These are phyloP conservation scores for Porites evermanni DNA, from an alignment of 92 coral and sea anemone genomes.

Conservation along the genomic window DNA sequence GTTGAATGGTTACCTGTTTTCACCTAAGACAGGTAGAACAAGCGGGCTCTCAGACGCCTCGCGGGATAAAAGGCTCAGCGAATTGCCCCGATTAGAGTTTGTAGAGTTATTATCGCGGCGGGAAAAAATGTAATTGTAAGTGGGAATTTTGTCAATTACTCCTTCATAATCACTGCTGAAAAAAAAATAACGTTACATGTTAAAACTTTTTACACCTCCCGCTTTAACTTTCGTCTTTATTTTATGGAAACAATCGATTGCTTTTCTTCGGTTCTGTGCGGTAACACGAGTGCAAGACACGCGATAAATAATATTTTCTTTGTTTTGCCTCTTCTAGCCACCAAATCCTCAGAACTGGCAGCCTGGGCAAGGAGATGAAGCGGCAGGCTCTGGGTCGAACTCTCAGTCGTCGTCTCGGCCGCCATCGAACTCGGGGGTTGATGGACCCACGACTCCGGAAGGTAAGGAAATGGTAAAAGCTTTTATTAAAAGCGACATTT, in stretches of 20 bases:
- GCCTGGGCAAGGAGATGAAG: slow-evolving; percentile 79
- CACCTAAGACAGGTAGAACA: slow-evolving; percentile 55
- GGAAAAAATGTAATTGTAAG: slow-evolving; percentile 47
- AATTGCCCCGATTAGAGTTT: slow-evolving; percentile 20
- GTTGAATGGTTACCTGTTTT: slow-evolving; percentile 48
- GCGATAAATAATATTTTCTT: slow-evolving; percentile 72
- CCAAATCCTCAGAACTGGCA: slow-evolving; percentile 87
- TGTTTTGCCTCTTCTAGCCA: slow-evolving; percentile 60
- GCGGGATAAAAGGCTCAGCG: slow-evolving; percentile 13
- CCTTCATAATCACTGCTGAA: slow-evolving; percentile 64
- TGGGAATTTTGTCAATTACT: slow-evolving; percentile 72
- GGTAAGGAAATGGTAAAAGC: slow-evolving; percentile 79
- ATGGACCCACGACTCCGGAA: slow-evolving; percentile 96
- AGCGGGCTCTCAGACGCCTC: slow-evolving; percentile 53
- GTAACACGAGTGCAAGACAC: slow-evolving; percentile 77
- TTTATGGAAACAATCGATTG: slow-evolving; percentile 76
- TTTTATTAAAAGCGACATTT: slow-evolving; percentile 93
- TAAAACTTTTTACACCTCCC: slow-evolving; percentile 62
- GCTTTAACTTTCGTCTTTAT: slow-evolving; percentile 89
- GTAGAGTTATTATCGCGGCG: slow-evolving; percentile 43
- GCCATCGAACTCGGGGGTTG: slow-evolving; percentile 89
- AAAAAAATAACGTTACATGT: slow-evolving; percentile 81
- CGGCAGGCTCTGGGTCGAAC: slow-evolving; percentile 81
- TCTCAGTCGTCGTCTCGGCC: slow-evolving; percentile 89
- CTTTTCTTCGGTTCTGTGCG: slow-evolving; percentile 54